Evolutionary conservation across 2,888 invertebrate genomes (phyloP).

Genomic region (Fissipunctia ypsillon): DNA sequence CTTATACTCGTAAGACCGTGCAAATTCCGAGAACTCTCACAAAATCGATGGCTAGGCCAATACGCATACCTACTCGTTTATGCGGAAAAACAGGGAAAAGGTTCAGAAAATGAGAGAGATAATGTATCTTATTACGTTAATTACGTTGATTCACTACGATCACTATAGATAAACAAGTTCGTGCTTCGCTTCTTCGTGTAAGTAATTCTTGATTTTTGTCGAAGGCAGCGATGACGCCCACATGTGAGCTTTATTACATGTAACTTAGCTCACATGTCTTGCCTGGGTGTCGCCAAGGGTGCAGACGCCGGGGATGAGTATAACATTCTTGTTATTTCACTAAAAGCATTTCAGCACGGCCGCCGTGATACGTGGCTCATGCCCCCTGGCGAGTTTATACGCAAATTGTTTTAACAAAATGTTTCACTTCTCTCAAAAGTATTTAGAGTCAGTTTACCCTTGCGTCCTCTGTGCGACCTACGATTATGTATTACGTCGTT

Average conservation of each 20-base stretch:
- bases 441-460: slow-evolving; percentile 45
- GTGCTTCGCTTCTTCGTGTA: slow-evolving; percentile 23
- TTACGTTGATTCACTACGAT: slow-evolving; percentile 44
- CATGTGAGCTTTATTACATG: slow-evolving; percentile 33
- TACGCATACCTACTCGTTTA: slow-evolving; percentile 17
- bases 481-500: slow-evolving; percentile 34
- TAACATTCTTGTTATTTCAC: slow-evolving; percentile 77
- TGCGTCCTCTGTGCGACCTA: slow-evolving; percentile 30
- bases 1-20: slow-evolving; percentile 16
- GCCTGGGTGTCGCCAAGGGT: slow-evolving; percentile 34
- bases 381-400: slow-evolving; percentile 63
- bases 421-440: slow-evolving; percentile 59
- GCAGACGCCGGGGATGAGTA: slow-evolving; percentile 46
- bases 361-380: slow-evolving; percentile 59
- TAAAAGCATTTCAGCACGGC: slow-evolving; percentile 75
- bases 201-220: slow-evolving; percentile 29
- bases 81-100: slow-evolving; percentile 25
- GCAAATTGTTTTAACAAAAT: slow-evolving; percentile 66
- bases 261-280: slow-evolving; percentile 46
- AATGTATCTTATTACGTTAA: slow-evolving; percentile 43
- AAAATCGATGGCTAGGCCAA: slow-evolving; percentile 43
- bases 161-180: slow-evolving; percentile 39
- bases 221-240: slow-evolving; percentile 9
- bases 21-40: slow-evolving; percentile 47
- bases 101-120: slow-evolving; percentile 32